Conservation (phyloP, 2,888 invertebrate species). For the Ectobius pallidus region DNA sequence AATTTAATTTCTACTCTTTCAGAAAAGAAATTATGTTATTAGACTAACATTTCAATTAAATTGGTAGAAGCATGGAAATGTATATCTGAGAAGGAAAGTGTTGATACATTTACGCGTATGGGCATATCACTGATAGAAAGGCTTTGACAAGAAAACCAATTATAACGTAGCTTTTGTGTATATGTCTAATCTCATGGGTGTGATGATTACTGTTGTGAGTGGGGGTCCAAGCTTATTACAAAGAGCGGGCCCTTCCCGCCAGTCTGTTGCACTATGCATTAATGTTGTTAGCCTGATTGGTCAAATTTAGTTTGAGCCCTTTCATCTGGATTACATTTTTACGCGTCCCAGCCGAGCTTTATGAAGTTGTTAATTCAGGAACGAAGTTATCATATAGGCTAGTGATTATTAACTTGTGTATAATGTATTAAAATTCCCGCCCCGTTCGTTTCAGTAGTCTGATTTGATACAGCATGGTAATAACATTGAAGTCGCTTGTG, state of each 20-base stretch:
- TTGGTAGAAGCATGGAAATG: no score
- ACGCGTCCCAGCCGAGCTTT: no score
- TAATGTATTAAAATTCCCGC: background rate
- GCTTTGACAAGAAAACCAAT: constrained; percentile 27
- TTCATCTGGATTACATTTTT: background rate
- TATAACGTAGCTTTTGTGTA: constrained; percentile 20
- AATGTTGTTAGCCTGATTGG: constrained; percentile 26
- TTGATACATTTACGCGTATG: background rate
- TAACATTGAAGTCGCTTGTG: background rate
- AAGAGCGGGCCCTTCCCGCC: background rate
- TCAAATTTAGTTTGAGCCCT: constrained; percentile 20
- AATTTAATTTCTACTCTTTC: no score
- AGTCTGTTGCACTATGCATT: no score
- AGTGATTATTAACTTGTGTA: background rate
- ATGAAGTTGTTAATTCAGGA: constrained; percentile 8
- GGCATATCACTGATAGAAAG: background rate
- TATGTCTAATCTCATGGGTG: background rate
- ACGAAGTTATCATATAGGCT: background rate
- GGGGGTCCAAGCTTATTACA: background rate
- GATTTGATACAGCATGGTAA: background rate
- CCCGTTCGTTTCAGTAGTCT: background rate
- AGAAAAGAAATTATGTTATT: no score
- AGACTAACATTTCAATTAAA: no score
- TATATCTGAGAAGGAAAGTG: background rate
- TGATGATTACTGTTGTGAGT: background rate